phyloP scores from a whole-genome alignment of 1,140 invertebrate genomes.

The Heliconius melpomene region DNA sequence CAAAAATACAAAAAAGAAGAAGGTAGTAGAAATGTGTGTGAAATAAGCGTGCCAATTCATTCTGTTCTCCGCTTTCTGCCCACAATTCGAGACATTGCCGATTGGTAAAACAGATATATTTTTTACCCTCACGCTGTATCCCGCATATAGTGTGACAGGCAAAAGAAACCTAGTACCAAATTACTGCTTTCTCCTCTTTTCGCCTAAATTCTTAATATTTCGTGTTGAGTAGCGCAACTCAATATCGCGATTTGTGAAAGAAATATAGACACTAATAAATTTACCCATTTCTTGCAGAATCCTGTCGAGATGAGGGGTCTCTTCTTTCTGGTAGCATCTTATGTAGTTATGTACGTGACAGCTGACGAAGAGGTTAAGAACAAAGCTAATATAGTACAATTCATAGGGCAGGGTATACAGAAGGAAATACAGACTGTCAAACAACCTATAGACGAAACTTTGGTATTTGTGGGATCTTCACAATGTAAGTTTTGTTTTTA shows the following conservation, averaged over 20 bases:
- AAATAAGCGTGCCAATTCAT: too few species aligned
- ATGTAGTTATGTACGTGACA: background rate
- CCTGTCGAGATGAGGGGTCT: slow-evolving; percentile 18
- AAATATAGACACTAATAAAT: background rate
- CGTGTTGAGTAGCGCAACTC: background rate
- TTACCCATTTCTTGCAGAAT: background rate
- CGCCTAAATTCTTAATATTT: too few species aligned
- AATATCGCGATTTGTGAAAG: background rate
- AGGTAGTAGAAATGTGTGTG: too few species aligned
- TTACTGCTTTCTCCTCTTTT: too few species aligned
- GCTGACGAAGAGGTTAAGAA: slow-evolving; percentile 11
- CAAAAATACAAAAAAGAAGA: too few species aligned
- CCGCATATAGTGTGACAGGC: too few species aligned
- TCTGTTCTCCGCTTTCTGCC: too few species aligned
- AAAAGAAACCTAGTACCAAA: too few species aligned
- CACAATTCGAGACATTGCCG: too few species aligned
- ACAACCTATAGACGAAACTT: slow-evolving; percentile 57
- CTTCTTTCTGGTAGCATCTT: background rate
- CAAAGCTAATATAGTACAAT: slow-evolving; percentile 6
- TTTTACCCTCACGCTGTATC: too few species aligned
- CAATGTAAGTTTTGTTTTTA: slow-evolving; percentile 56
- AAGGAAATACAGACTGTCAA: slow-evolving; percentile 56
- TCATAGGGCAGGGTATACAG: slow-evolving; percentile 46
- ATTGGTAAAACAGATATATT: too few species aligned
- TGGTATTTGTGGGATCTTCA: slow-evolving; percentile 52